Percentiles rank a stretch among this genome's conserved stretches.
phyloP scores from a whole-genome alignment of 2,797 vertebrate genomes.

The Halcyon smyrnensis region DNA sequence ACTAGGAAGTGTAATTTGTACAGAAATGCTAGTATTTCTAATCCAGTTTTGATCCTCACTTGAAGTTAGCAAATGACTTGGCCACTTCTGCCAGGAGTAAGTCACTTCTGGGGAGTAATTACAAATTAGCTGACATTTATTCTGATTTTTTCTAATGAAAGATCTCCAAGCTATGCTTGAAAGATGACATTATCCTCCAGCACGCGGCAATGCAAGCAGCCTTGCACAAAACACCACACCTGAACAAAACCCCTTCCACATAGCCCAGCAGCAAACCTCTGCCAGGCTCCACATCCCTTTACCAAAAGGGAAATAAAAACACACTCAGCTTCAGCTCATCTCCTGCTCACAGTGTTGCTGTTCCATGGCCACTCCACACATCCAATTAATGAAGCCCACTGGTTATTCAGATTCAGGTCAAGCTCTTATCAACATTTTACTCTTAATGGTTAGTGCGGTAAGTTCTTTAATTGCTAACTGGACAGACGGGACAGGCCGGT shows the following conservation, averaged over 20 bases:
- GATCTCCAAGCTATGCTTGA: neutral
- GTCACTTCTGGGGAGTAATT: neutral
- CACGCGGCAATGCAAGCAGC: fast-evolving
- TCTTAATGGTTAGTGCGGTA: neutral
- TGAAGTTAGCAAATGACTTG: neutral
- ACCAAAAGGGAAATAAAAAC: neutral
- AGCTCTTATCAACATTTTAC: neutral
- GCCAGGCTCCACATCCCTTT: neutral
- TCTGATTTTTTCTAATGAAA: neutral
- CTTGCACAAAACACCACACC: neutral
- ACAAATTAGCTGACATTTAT: neutral
- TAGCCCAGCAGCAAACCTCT: neutral
- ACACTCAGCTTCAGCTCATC: neutral
- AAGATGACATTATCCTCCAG: neutral
- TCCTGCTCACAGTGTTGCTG: neutral
- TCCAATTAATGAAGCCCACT: neutral
- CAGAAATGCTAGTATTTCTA: neutral
- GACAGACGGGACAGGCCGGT: neutral
- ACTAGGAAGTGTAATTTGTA: neutral
- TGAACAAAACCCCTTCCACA: neutral
- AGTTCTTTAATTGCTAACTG: neutral
- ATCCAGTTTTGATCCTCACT: neutral
- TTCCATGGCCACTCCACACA: neutral
- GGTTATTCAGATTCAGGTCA: neutral
- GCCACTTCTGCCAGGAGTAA: neutral